A percentile compares a stretch with the other conserved stretches of the same genome.
Conservation (phyloP, 2,797 vertebrate species). For the Pampus argenteus region DNA sequence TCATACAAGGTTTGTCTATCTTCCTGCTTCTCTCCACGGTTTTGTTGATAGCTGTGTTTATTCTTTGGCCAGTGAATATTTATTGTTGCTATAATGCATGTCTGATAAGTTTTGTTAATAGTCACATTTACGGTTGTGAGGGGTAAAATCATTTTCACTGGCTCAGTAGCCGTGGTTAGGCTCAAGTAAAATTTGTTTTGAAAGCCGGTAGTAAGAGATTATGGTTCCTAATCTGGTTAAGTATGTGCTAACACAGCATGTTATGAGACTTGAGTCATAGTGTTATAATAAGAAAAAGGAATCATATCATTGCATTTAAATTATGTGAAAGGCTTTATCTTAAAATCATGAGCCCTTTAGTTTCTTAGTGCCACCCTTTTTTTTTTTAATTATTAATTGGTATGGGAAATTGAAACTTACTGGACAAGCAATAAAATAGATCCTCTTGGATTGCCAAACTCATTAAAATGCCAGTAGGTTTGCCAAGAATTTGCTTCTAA, state of each 20-base stretch:
- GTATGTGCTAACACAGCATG: constrained; percentile 15
- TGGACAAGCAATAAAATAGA: constrained; percentile 51
- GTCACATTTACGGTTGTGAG: background rate
- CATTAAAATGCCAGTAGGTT: constrained; percentile 61
- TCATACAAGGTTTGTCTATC: constrained; percentile 69
- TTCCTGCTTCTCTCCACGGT: constrained; percentile 26
- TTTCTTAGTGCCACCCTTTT: constrained; percentile 24
- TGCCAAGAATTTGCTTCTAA: constrained; percentile 48
- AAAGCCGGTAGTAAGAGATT: constrained; percentile 10
- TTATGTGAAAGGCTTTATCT: constrained; percentile 19
- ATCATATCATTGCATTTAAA: constrained; percentile 17
- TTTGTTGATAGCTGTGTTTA: constrained; percentile 29
- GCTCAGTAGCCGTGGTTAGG: background rate
- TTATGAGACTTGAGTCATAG: constrained; percentile 1
- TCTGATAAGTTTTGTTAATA: constrained; percentile 9
- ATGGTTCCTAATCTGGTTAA: constrained; percentile 6
- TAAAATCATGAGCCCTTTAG: constrained; percentile 13
- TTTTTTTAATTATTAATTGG: constrained; percentile 48
- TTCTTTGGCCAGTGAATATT: constrained; percentile 6
- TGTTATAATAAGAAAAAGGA: constrained; percentile 12
- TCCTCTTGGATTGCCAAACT: constrained; percentile 31
- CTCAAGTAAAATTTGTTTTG: constrained; percentile 5
- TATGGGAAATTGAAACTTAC: constrained; percentile 29
- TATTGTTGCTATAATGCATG: constrained; percentile 22
- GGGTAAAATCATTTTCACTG: constrained; percentile 1